Evolutionary conservation across 2,888 invertebrate species (phyloP).

Genomic region (Zonitis immaculata): DNA sequence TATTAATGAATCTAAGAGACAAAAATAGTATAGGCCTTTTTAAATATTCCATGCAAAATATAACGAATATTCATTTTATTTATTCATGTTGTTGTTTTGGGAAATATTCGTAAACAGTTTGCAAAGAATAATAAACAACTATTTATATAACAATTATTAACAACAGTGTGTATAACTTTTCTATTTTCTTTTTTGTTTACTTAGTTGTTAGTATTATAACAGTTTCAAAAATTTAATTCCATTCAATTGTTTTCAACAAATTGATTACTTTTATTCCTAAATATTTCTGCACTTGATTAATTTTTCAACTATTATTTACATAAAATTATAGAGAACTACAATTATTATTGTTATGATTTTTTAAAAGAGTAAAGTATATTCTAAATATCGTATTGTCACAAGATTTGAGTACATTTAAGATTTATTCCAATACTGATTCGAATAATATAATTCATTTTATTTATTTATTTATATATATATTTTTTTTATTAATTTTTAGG

Average conservation of each 20-base stretch:
- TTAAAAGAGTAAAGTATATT: conserved; percentile 20
- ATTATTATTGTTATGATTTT: conserved; percentile 2
- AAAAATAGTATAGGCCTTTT: conserved; percentile 42
- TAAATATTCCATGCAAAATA: conserved; percentile 21
- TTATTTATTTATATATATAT: too few species aligned
- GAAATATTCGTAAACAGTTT: conserved; percentile 15
- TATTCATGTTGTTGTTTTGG: too few species aligned
- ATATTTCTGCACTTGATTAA: conserved; percentile 1
- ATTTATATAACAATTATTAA: conserved; percentile 33
- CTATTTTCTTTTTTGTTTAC: neutral
- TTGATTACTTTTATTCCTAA: neutral
- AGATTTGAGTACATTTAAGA: conserved; percentile 41
- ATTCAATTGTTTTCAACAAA: conserved; percentile 3
- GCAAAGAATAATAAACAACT: conserved; percentile 23
- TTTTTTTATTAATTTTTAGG: neutral
- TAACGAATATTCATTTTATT: conserved; percentile 4
- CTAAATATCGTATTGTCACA: conserved; percentile 46
- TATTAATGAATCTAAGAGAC: conserved; percentile 31
- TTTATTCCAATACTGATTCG: conserved; percentile 29
- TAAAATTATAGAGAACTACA: conserved; percentile 3
- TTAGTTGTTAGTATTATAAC: too few species aligned
- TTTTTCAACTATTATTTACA: conserved; percentile 3
- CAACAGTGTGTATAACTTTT: conserved; percentile 27
- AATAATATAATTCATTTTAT: conserved; percentile 1
- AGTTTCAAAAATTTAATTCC: neutral